Percentiles rank a stretch among this genome's conserved stretches.
These are phyloP conservation scores for Delphinus delphis DNA, from an alignment of 2,113 vertebrate species.

Conservation along the genomic window DNA sequence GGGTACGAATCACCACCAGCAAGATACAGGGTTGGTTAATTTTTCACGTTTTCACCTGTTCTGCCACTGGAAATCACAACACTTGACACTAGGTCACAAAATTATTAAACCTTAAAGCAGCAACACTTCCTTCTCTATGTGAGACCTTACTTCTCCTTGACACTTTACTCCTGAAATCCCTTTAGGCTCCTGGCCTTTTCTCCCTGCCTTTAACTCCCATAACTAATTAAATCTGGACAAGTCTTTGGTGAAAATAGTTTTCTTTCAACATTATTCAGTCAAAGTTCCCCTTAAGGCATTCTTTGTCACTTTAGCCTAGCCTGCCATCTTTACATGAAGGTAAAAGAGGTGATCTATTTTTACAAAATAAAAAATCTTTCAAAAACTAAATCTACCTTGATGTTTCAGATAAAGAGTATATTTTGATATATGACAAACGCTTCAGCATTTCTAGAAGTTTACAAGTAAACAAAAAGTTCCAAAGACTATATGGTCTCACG, in stretches of 20 bases:
- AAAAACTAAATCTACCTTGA: conserved; percentile 70
- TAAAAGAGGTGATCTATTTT: conserved; percentile 76
- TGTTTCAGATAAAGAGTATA: conserved; percentile 49
- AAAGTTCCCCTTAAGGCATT: conserved; percentile 80
- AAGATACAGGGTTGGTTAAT: conserved; percentile 48
- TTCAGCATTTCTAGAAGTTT: conserved; percentile 27
- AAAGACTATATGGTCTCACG: conserved; percentile 49
- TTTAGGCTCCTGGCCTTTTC: conserved; percentile 82
- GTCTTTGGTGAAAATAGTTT: conserved; percentile 83
- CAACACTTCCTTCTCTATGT: conserved; percentile 80
- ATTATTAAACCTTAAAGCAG: conserved; percentile 83
- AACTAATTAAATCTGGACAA: conserved; percentile 90
- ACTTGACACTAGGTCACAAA: conserved; percentile 83
- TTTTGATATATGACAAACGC: conserved; percentile 62
- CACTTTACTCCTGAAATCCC: conserved; percentile 81
- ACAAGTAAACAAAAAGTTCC: conserved; percentile 48
- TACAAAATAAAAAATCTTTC: conserved; percentile 56
- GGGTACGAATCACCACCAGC: conserved; percentile 58
- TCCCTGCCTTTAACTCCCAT: conserved; percentile 82
- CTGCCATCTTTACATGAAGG: conserved; percentile 74
- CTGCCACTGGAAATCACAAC: conserved; percentile 76
- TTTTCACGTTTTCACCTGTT: conserved; percentile 71
- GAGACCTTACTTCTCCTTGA: conserved; percentile 82
- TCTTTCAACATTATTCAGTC: conserved; percentile 84
- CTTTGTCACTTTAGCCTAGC: conserved; percentile 75